Percentiles rank a stretch among this genome's conserved stretches.
phyloP scores from a whole-genome alignment of 1,140 invertebrate species.

The Drosophila truncata region DNA sequence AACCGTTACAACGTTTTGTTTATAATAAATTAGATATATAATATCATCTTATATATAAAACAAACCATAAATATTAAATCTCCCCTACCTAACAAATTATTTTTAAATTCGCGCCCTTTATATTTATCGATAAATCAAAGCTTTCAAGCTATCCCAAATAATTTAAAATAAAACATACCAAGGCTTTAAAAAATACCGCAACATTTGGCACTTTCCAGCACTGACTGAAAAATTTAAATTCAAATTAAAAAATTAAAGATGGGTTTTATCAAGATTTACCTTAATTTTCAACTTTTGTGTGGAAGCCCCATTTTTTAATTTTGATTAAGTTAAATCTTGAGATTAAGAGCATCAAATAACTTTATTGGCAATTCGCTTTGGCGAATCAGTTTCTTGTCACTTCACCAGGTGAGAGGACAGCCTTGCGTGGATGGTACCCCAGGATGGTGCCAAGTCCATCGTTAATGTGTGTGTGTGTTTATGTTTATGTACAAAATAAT shows the following conservation, averaged over 20 bases:
- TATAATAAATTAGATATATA: too few species aligned
- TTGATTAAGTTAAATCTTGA: conserved; percentile 19
- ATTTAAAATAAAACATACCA: conserved; percentile 1
- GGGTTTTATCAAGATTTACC: too few species aligned
- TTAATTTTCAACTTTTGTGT: background rate
- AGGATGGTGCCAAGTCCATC: conserved; percentile 26
- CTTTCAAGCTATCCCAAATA: background rate
- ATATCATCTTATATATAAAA: background rate
- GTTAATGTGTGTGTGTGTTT: conserved; percentile 5
- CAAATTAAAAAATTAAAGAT: too few species aligned
- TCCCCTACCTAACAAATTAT: too few species aligned
- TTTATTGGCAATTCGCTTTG: conserved; percentile 63
- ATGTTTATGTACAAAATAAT: conserved; percentile 73
- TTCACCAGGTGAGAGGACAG: conserved; percentile 62
- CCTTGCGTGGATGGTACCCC: conserved; percentile 13
- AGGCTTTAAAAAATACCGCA: background rate
- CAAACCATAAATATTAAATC: background rate
- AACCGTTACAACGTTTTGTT: too few species aligned
- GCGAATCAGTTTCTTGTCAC: conserved; percentile 45
- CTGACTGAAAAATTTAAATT: conserved; percentile 11
- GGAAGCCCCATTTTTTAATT: conserved; percentile 5
- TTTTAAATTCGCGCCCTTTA: background rate
- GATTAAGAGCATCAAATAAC: conserved; percentile 57
- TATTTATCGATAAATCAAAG: conserved; percentile 24
- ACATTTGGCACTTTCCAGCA: background rate